Base-by-base conservation (phyloP, 1,140 invertebrate species). In the Glossosoma conforme region DNA sequence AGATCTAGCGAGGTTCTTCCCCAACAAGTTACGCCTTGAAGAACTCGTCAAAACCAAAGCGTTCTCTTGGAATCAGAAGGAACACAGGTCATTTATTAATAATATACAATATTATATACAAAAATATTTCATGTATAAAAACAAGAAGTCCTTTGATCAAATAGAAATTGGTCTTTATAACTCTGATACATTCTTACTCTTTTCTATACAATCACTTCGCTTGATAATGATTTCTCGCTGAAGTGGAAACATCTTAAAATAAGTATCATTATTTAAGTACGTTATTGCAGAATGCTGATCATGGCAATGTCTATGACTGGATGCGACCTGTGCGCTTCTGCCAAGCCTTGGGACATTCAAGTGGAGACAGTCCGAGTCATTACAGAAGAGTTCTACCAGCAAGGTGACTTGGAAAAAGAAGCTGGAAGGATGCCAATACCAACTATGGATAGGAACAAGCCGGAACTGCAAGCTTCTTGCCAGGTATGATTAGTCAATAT, bases 261-360 rank as follows among this genome's bases (percentile, higher is more conserved):
- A 37, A 41, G 38, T 20, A 20, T 3, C 17, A 22, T 6, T 18
- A 37, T 6, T 41, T 41, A 17, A 41, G 15, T 33, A 20, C 24
- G 0, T 46, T 42, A 50, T 41, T 60, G 43, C 15, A 43, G 83
- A 52, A 51, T 75, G 9, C 61, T 86, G n/a, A 64, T 84, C 0
- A 78, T 85, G 69, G 84, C 86, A 0, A 80, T 92, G 45, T 74
- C 81, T 1, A 92, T 92, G 87, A 91, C 88, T 2, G 83, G 82
- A 0, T 84, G 86, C 59, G 89, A 92, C 66, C 68, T 92, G n/a
- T 87, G 85, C 44, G 87, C 89, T 2, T 86, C 83, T 51, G 78
- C 86, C 1, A 91, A 91, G 67, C 85, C 86, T 2, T 91, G 88
- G 87, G 77, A 86, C n/a, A 71, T 88, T n/a, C 88, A 91, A 68